Conservation (phyloP, 2,113 vertebrate species). For the Pycnonotus jocosus region DNA sequence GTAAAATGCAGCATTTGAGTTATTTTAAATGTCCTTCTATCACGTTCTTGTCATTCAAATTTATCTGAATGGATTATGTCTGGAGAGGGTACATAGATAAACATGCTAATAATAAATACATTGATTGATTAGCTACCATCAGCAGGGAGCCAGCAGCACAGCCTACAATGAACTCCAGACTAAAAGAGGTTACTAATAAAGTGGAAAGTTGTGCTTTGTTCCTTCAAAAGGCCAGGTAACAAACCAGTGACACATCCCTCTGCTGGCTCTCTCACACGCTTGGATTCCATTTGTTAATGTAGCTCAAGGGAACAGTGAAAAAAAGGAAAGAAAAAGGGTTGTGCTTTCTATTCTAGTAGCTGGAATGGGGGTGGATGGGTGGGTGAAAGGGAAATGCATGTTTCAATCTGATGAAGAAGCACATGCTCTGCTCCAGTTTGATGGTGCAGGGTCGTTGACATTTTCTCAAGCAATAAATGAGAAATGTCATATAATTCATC, state of each 20-base stretch:
- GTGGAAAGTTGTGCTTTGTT: not conserved
- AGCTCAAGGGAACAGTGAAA: not conserved
- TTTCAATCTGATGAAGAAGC: not conserved
- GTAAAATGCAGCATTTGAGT: not conserved
- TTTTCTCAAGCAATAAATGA: not conserved
- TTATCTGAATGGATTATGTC: not conserved
- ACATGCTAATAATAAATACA: not conserved
- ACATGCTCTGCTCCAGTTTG: not conserved
- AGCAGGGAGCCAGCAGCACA: not conserved
- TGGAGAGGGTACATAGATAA: not conserved
- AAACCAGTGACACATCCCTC: not conserved
- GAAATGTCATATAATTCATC: not conserved
- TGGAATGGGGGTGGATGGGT: not conserved
- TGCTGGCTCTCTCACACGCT: not conserved
- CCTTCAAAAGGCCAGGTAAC: not conserved
- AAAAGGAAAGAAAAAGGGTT: not conserved
- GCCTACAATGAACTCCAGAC: not conserved
- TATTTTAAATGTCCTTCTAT: not conserved
- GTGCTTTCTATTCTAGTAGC: not conserved
- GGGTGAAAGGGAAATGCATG: not conserved
- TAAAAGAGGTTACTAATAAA: not conserved
- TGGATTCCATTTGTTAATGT: not conserved
- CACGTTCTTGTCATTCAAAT: not conserved
- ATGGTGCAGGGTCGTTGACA: not conserved
- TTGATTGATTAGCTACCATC: not conserved